phyloP scores from a whole-genome alignment of 2,113 vertebrate species.

The Syrmaticus mikado region DNA sequence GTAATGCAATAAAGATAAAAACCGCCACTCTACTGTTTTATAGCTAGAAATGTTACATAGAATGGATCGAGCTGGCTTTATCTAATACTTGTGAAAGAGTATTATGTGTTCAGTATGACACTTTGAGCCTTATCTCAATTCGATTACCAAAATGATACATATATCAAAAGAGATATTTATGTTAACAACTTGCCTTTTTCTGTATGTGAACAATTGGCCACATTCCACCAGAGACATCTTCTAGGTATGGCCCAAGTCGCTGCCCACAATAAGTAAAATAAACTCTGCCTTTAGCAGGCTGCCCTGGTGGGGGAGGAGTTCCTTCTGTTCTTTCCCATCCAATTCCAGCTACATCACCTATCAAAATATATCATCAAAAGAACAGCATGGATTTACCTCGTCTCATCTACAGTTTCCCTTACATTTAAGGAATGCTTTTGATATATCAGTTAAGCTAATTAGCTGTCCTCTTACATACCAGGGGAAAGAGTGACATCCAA shows the following conservation, averaged over 20 bases:
- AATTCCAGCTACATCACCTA: conserved; percentile 94
- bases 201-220: conserved; percentile 99
- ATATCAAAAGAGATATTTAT: background rate
- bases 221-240: conserved; percentile 98
- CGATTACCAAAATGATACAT: background rate
- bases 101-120: background rate
- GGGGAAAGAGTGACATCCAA: conserved; percentile 94
- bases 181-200: conserved; percentile 87
- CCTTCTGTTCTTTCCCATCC: conserved; percentile 97
- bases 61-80: background rate
- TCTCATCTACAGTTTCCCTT: background rate
- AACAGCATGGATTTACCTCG: background rate
- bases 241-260: conserved; percentile 89
- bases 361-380: background rate
- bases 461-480: conserved; percentile 78
- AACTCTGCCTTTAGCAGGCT: conserved; percentile 95
- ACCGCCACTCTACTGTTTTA: background rate
- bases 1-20: background rate
- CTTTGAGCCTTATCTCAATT: background rate
- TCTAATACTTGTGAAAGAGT: background rate
- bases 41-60: background rate
- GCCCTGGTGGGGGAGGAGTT: conserved; percentile 93
- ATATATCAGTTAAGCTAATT: background rate
- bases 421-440: background rate
- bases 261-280: conserved; percentile 98